Evolutionary conservation across 2,888 invertebrate species (phyloP).

Genomic region (Rosalia funebris): DNA sequence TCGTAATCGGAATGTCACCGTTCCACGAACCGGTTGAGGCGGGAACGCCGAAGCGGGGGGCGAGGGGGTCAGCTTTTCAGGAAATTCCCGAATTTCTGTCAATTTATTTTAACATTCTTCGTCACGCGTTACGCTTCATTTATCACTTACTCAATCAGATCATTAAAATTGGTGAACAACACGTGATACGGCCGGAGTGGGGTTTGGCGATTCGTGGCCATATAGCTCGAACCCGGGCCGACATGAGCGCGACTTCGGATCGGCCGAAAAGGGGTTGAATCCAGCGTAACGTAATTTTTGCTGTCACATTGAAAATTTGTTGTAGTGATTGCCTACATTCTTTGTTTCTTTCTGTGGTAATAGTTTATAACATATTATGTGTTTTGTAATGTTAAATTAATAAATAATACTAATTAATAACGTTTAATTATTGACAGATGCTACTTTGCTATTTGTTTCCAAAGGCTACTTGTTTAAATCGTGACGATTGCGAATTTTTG

Average conservation of each 20-base stretch:
- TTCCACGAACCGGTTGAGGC: conserved; percentile 8
- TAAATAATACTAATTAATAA: too few species aligned
- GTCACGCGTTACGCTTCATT: conserved; percentile 24
- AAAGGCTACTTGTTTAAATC: too few species aligned
- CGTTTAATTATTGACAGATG: too few species aligned
- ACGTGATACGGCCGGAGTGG: conserved; percentile 3
- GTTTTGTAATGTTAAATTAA: too few species aligned
- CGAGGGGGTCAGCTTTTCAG: conserved; percentile 5
- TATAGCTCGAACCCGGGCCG: neutral
- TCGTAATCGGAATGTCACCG: conserved; percentile 6
- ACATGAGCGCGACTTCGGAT: neutral
- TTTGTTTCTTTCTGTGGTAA: too few species aligned
- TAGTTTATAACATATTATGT: too few species aligned
- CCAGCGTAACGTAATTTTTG: too few species aligned
- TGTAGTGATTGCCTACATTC: too few species aligned
- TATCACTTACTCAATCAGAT: conserved; percentile 3
- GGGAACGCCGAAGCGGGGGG: neutral
- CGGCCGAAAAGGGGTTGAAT: too few species aligned
- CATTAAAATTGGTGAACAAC: conserved; percentile 13
- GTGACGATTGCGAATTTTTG: too few species aligned
- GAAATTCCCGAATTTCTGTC: conserved; percentile 19
- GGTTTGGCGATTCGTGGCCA: neutral
- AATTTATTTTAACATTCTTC: conserved; percentile 9
- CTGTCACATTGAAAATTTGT: too few species aligned
- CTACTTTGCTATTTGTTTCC: too few species aligned